These are phyloP conservation scores for Falcunculus frontatus DNA, from an alignment of 2,113 vertebrate species.

Conservation along the genomic window DNA sequence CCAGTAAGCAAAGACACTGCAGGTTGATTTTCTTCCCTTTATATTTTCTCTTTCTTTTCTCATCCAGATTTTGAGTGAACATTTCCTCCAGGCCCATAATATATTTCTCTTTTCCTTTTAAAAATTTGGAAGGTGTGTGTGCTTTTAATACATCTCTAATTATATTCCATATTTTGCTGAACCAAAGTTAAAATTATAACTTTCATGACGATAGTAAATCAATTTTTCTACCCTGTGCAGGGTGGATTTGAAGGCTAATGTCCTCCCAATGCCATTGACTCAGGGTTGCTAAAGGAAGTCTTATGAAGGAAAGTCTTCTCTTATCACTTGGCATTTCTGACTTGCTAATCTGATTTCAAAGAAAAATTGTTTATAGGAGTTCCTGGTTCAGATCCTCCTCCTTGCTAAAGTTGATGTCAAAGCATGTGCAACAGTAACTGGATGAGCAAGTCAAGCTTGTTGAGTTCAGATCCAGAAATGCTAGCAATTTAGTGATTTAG, in stretches of 20 bases:
- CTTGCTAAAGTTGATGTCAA: conserved; percentile 5
- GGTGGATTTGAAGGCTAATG: background rate
- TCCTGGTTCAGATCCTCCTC: conserved; percentile 53
- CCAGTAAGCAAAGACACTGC: background rate
- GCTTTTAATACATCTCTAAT: background rate
- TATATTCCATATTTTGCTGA: background rate
- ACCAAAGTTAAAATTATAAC: background rate
- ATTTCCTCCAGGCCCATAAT: background rate
- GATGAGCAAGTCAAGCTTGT: conserved; percentile 48
- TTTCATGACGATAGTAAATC: background rate
- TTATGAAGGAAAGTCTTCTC: background rate
- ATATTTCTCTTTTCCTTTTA: background rate
- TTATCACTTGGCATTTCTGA: conserved; percentile 16
- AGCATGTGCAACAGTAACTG: conserved; percentile 2
- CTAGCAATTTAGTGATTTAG: conserved; percentile 29
- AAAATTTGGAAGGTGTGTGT: background rate
- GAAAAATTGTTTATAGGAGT: conserved; percentile 24
- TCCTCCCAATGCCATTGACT: background rate
- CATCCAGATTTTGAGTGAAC: background rate
- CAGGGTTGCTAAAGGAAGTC: background rate
- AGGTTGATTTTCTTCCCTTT: background rate
- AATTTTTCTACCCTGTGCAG: background rate
- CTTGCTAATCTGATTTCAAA: conserved; percentile 47
- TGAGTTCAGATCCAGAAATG: conserved; percentile 13
- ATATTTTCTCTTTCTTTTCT: background rate